phyloP scores from a whole-genome alignment of 53 echinoderm and acorn worm species.

The Henricia sp. region DNA sequence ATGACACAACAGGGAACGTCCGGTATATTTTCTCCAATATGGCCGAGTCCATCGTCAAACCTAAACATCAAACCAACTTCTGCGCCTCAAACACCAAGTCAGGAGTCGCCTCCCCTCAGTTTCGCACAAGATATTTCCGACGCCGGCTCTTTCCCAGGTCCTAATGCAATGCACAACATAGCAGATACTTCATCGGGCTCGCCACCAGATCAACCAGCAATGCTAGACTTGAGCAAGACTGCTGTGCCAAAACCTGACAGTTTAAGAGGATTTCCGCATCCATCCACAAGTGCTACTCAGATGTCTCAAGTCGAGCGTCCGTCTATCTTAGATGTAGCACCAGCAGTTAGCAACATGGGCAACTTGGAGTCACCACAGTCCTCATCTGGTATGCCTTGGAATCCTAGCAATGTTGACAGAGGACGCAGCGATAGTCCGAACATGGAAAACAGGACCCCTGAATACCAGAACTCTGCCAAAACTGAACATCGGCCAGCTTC shows the following conservation, averaged over 20 bases:
- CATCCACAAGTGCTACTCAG: neutral
- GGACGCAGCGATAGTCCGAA: constrained; percentile 22
- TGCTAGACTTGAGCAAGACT: constrained; percentile 53
- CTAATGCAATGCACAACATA: constrained; percentile 27
- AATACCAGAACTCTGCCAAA: constrained; percentile 24
- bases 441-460: constrained; percentile 31
- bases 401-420: constrained; percentile 18
- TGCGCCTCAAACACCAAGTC: constrained; percentile 50
- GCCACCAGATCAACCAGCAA: constrained; percentile 23
- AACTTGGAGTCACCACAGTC: constrained; percentile 40
- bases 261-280: constrained; percentile 10
- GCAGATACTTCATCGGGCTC: constrained; percentile 1
- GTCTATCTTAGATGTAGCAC: constrained; percentile 37
- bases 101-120: constrained; percentile 48
- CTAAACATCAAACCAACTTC: constrained; percentile 28
- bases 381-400: constrained; percentile 25
- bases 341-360: constrained; percentile 7
- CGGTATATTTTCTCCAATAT: constrained; percentile 43
- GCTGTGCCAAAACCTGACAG: constrained; percentile 24
- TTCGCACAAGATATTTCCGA: constrained; percentile 43
- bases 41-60: constrained; percentile 43
- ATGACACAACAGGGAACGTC: constrained; percentile 9
- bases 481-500: constrained; percentile 4
- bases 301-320: constrained; percentile 28
- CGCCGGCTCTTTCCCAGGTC: constrained; percentile 13